Evolutionary conservation across 2,888 invertebrate species (phyloP).

Genomic region (Lobophora halterata): DNA sequence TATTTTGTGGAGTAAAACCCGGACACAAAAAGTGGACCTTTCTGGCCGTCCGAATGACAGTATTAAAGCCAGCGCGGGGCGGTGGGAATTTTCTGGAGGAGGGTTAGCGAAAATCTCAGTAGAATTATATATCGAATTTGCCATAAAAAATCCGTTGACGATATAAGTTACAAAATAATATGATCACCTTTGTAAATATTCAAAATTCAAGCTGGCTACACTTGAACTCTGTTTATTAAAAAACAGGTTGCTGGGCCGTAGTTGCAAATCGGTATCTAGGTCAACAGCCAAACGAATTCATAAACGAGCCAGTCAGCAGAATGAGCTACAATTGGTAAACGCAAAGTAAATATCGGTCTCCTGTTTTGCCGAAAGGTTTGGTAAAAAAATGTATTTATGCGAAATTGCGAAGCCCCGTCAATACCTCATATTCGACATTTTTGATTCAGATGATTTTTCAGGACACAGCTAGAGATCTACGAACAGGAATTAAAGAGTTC

Average conservation of each 20-base stretch:
- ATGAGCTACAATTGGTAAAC: conserved; percentile 12
- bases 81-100: conserved; percentile 40
- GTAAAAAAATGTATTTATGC: no score
- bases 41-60: conserved; percentile 61
- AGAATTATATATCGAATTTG: conserved; percentile 33
- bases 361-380: conserved; percentile 7
- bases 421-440: no score
- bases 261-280: conserved; percentile 14
- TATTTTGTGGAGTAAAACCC: conserved; percentile 56
- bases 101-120: conserved; percentile 41
- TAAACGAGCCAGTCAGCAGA: conserved; percentile 12
- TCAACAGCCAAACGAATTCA: conserved; percentile 19
- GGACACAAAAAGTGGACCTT: conserved; percentile 58
- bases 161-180: no score
- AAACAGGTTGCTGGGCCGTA: conserved; percentile 15
- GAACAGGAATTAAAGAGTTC: no score
- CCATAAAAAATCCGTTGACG: conserved; percentile 22
- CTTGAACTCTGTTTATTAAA: conserved; percentile 18
- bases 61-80: conserved; percentile 57
- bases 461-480: no score
- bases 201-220: conserved; percentile 7
- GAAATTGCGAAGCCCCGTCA: no score
- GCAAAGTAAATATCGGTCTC: conserved; percentile 7
- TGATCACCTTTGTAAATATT: conserved; percentile 18
- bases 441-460: no score